phyloP scores from a whole-genome alignment of 2,797 vertebrate genomes.

The Graptemys geographica region DNA sequence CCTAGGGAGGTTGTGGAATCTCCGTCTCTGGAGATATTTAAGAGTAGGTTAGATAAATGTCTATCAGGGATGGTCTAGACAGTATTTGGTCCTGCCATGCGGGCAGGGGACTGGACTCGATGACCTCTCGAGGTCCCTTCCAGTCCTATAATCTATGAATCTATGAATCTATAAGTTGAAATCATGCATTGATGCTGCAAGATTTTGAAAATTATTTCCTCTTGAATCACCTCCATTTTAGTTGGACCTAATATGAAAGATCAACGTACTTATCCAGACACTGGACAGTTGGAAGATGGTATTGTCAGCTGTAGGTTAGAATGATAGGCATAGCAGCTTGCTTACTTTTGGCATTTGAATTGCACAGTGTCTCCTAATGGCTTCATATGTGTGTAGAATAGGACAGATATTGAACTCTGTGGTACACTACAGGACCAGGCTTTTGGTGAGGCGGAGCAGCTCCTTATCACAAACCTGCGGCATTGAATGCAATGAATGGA shows the following conservation, averaged over 20 bases:
- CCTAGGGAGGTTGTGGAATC: no score
- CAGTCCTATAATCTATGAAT: no score
- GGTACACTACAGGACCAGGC: not conserved
- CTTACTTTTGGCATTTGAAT: not conserved
- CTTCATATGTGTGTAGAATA: not conserved
- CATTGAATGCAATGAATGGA: not conserved
- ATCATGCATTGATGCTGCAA: not conserved
- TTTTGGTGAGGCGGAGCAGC: not conserved
- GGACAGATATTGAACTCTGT: not conserved
- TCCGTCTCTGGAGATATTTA: no score
- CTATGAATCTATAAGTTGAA: no score
- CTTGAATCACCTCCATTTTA: not conserved
- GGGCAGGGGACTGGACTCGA: no score
- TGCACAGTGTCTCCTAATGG: not conserved
- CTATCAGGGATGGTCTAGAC: no score
- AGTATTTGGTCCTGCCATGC: no score
- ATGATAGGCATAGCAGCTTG: not conserved
- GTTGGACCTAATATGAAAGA: not conserved
- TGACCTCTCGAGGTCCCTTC: no score
- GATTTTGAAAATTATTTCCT: not conserved
- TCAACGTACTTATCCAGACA: not conserved
- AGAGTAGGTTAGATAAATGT: no score
- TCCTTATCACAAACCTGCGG: not conserved
- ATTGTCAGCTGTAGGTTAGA: not conserved
- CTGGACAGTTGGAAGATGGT: not conserved